Conservation (phyloP, 2,113 vertebrate genomes). For the Rhinopomastus cyanomelas region DNA sequence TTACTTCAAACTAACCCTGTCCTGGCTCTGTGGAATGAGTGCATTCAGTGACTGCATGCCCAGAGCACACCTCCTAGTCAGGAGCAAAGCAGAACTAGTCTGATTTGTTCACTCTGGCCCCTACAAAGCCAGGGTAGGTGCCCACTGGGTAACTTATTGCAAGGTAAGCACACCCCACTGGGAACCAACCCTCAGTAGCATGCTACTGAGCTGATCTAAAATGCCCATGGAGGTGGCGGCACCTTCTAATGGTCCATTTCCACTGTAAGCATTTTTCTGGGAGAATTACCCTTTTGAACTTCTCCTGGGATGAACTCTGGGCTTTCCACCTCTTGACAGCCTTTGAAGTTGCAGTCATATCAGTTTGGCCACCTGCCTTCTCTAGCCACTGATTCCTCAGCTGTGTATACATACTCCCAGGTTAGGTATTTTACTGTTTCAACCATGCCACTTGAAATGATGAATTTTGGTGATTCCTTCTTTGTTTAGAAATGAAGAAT, state of each 20-base stretch:
- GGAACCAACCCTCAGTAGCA: not conserved
- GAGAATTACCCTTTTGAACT: not conserved
- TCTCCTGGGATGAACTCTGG: not conserved
- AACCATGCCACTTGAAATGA: not conserved
- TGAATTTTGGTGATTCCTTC: not conserved
- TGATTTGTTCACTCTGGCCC: not conserved
- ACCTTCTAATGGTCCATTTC: not conserved
- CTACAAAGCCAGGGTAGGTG: not conserved
- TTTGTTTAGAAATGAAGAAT: not conserved
- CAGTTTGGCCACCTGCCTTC: not conserved
- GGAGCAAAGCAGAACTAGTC: not conserved
- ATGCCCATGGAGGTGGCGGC: rapidly evolving
- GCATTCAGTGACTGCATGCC: not conserved
- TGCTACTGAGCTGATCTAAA: not conserved
- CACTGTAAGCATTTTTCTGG: not conserved
- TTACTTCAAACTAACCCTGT: not conserved
- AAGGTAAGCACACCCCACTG: no score
- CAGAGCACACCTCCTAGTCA: not conserved
- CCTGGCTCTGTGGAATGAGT: rapidly evolving
- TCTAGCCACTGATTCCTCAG: not conserved
- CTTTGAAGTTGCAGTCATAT: not conserved
- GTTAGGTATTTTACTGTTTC: not conserved
- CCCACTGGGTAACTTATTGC: no score
- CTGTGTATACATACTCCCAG: not conserved
- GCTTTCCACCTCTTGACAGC: not conserved